Base-by-base conservation (phyloP, 2,113 vertebrate species). In the Aythya baeri region DNA sequence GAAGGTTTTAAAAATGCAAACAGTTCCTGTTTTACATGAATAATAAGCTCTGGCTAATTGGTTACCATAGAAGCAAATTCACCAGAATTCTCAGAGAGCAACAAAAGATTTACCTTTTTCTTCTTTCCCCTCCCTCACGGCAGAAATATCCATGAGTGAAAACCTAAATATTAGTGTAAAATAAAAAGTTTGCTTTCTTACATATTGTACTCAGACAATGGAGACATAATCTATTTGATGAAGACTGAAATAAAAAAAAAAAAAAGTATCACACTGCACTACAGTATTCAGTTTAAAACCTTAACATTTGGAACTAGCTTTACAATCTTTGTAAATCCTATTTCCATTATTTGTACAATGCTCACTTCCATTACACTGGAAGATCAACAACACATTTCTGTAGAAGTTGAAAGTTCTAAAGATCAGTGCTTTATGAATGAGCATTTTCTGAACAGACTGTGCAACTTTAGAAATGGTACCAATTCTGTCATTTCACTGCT, bases 11-110 rank as follows among this genome's bases (percentile, higher is more conserved):
- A 94, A 96, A 94, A 96, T 86, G 91, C 84, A 93, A 95, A 91
- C 59, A 84, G 90, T 89, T 94, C 87, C 76, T 92, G 50, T 96
- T 96, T 88, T 95, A 96, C 83, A 91, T 94, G 91, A 95, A 46
- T 95, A 95, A 97, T 97, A 95, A 63, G 86, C 89, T 36, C 91
- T 66, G 22, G 55, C 97, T 98, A 94, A 97, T 94, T 89, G 77
- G 98, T 98, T 98, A 97, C 98, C 92, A 98, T 97, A 98, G 98
- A 97, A 96, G 98, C 98, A 86, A 96, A 94, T 95, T 94, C 86
- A 84, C 44, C 61, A 81, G 78, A 95, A 95, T 95, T 96, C 91
- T 89, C 66, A 54, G 38, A 89, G 59, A 91, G 58, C 34, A 94
- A 94, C 58, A 84, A 34, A 93, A 93, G 66, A 94, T 95, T 82